A percentile compares a stretch with the other conserved stretches of the same genome.
Conservation (phyloP, 1,140 invertebrate species). For the Probaryconus sp. region DNA sequence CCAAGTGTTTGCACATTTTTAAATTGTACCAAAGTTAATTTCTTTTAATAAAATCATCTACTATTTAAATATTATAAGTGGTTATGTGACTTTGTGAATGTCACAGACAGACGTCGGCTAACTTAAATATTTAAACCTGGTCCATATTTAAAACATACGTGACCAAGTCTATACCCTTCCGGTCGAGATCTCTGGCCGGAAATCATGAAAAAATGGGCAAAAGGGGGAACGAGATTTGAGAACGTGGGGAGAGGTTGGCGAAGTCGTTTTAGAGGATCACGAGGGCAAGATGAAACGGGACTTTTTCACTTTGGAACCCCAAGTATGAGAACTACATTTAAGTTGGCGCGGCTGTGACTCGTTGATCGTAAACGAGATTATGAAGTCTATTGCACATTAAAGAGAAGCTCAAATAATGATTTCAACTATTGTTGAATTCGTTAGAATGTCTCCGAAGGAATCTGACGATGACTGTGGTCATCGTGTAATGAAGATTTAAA, state of each 20-base stretch:
- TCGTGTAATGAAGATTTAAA: conserved; percentile 50
- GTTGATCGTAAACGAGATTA: conserved; percentile 50
- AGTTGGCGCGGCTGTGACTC: conserved; percentile 24
- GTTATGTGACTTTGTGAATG: no score
- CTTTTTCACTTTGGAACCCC: conserved; percentile 6
- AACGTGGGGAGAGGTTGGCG: no score
- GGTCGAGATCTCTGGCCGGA: conserved; percentile 67
- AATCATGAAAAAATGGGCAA: conserved; percentile 45
- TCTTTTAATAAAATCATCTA: no score
- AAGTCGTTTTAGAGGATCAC: not conserved
- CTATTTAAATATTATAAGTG: no score
- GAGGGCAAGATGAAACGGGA: conserved; percentile 9
- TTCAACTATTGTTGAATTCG: conserved; percentile 42
- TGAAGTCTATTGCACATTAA: conserved; percentile 32
- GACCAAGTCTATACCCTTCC: conserved; percentile 75
- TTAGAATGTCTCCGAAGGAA: conserved; percentile 25
- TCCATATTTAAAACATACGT: conserved; percentile 74
- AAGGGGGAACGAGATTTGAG: not conserved
- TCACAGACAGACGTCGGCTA: no score
- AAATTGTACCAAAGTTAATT: no score
- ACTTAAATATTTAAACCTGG: no score
- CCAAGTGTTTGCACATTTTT: no score
- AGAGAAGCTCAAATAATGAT: conserved; percentile 24
- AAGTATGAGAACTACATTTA: conserved; percentile 23
- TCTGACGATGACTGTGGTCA: conserved; percentile 11